Conservation (phyloP, 2,797 vertebrate genomes). For the Allochrocebus solatus region DNA sequence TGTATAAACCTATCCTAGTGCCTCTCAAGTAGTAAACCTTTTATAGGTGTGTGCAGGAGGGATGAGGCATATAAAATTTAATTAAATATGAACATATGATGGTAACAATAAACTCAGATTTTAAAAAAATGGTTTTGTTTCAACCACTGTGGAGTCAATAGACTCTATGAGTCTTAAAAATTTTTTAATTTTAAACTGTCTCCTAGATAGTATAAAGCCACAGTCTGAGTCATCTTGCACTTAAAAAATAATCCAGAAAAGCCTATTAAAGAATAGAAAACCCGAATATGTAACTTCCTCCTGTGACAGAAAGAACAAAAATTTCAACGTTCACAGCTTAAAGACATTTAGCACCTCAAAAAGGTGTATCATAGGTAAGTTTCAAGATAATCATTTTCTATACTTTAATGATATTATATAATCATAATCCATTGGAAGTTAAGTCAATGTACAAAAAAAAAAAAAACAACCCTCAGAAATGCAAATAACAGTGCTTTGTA, state of each 20-base stretch:
- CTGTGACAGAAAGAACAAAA: neutral
- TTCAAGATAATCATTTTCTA: neutral
- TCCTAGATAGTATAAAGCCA: neutral
- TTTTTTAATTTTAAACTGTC: neutral
- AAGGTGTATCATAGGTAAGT: neutral
- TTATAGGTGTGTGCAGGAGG: neutral
- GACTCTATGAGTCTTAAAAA: neutral
- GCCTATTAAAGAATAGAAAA: neutral
- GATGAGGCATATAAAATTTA: neutral
- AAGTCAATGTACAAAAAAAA: neutral
- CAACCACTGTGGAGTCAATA: neutral
- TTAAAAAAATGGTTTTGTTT: neutral
- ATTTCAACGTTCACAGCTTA: neutral
- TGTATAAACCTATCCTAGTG: neutral
- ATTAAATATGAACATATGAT: conserved; percentile 3
- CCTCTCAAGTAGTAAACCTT: neutral
- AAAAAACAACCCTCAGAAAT: neutral
- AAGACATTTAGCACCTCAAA: conserved; percentile 1
- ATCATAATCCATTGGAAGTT: neutral
- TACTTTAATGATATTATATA: neutral
- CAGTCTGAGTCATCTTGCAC: conserved; percentile 18
- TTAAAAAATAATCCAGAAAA: conserved; percentile 17
- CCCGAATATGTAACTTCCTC: neutral
- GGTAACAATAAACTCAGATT: neutral
- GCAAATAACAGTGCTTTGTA: neutral